phyloP scores from a whole-genome alignment of 2,888 invertebrate genomes.

The Chromoteleia sp. region DNA sequence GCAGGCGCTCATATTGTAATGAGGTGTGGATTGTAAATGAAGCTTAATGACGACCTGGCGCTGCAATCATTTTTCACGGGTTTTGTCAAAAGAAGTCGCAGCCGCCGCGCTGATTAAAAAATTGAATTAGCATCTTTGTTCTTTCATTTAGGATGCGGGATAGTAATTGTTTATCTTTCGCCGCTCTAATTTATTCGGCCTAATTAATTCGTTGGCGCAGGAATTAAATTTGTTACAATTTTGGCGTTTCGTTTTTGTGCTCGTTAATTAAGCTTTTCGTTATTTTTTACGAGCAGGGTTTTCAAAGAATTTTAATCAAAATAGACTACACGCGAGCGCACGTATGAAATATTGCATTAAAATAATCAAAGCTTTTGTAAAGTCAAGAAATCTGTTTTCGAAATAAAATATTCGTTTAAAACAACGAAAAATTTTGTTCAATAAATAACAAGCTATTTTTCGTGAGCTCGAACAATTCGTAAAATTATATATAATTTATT shows the following conservation, averaged over 20 bases:
- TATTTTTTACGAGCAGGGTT: neutral
- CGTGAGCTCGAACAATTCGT: too few species aligned
- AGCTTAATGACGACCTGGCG: conserved; percentile 79
- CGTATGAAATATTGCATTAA: too few species aligned
- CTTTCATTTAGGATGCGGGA: conserved; percentile 21
- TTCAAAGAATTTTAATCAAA: too few species aligned
- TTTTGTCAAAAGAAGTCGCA: conserved; percentile 67
- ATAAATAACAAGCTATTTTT: too few species aligned
- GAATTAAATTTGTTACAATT: conserved; percentile 44
- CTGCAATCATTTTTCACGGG: conserved; percentile 78
- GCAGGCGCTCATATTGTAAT: conserved; percentile 78
- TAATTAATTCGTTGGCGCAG: conserved; percentile 42
- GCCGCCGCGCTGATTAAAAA: conserved; percentile 40
- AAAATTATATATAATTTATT: too few species aligned
- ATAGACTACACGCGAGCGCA: too few species aligned
- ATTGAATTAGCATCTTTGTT: conserved; percentile 63
- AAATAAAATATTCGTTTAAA: too few species aligned
- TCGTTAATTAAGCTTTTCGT: conserved; percentile 24
- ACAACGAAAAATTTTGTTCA: too few species aligned
- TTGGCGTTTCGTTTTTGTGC: conserved; percentile 12
- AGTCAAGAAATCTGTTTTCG: too few species aligned
- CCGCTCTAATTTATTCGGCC: conserved; percentile 15
- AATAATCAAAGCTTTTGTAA: too few species aligned
- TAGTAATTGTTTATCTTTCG: conserved; percentile 51
- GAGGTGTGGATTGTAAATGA: conserved; percentile 83